phyloP scores from a whole-genome alignment of 2,797 vertebrate genomes.

The Fistularia tabacaria region DNA sequence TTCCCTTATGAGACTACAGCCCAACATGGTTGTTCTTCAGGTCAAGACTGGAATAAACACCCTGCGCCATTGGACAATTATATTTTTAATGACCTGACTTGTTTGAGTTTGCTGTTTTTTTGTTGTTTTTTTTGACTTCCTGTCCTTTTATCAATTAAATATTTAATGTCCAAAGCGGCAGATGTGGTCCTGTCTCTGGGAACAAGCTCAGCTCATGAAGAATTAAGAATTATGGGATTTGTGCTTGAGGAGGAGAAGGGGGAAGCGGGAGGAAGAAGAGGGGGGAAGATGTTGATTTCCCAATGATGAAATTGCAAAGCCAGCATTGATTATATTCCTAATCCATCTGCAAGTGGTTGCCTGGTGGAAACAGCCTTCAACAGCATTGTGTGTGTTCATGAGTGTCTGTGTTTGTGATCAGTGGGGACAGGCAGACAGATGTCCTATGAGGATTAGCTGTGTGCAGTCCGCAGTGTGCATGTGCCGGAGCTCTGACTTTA shows the following conservation, averaged over 20 bases:
- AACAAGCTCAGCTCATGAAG: slow-evolving; percentile 14
- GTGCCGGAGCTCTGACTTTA: slow-evolving; percentile 1
- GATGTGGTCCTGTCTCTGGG: slow-evolving; percentile 22
- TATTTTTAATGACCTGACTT: too few species aligned
- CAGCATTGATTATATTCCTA: slow-evolving; percentile 23
- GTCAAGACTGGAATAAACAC: too few species aligned
- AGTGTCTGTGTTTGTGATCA: slow-evolving; percentile 25
- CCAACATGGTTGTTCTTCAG: too few species aligned
- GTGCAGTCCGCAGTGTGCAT: slow-evolving; percentile 6
- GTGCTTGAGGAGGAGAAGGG: neutral
- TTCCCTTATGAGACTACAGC: too few species aligned
- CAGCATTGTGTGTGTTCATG: slow-evolving; percentile 10
- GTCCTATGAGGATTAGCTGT: slow-evolving; percentile 40
- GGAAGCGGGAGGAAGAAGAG: neutral
- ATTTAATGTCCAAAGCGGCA: slow-evolving; percentile 18
- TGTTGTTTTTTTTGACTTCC: neutral
- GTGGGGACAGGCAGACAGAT: slow-evolving; percentile 35
- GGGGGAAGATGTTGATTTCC: slow-evolving; percentile 21
- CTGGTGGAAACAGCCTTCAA: slow-evolving; percentile 15
- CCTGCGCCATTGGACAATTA: too few species aligned
- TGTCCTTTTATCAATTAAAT: slow-evolving; percentile 12
- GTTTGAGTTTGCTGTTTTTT: too few species aligned
- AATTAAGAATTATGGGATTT: slow-evolving; percentile 44
- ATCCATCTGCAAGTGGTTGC: slow-evolving; percentile 20
- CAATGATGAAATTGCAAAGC: slow-evolving; percentile 32